Evolutionary conservation across 2,888 invertebrate genomes (phyloP), one percentile per base, ranked within the genome.

Genomic region (Drosophila lutescens): DNA sequence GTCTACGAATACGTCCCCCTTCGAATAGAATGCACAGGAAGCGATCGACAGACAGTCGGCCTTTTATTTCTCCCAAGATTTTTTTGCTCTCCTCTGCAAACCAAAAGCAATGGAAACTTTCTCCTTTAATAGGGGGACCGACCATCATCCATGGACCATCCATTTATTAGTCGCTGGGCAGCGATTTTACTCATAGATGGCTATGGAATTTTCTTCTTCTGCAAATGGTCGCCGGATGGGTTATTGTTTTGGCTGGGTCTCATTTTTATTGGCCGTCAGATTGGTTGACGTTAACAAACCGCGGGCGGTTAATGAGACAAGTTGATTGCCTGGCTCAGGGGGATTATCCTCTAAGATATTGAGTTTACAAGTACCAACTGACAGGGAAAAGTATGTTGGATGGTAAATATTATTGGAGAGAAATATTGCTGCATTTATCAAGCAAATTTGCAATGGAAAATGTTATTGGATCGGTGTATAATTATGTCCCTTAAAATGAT

Each of bases 61-160:
- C 54, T 74, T 56, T 65, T 71, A 53, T 71, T 71, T 59, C 61
- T 51, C 34, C 34, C 41, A 36, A 54, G 54, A 53, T 73, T 70
- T 73, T 62, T 59, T 47, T 43, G 43, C 43, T 20, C 43, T 43
- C 20, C 2, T 41, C 12, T 30, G 8, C 36, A 13, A 63, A 20
- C 38, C 15, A 26, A 30, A 67, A 20, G 38, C 15, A 26, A 15
- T 51, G 47, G 12, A 34, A 76, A 80, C 81, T 83, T 86, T 82
- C 81, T 86, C 87, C 87, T 74, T 73, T 74, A 53, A 69, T 63
- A 56, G 68, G 44, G 51, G 54, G 26, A 26, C 20, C 20, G 26
- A 23, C 23, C 4, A 47, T 47, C 65, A 79, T 56, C 50, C 60
- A 73, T 70, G 69, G 69, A 20, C 20, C 20, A 20, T 20, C 79